Base-by-base conservation (phyloP, 2,888 invertebrate genomes). In the Ypsolopha sequella region DNA sequence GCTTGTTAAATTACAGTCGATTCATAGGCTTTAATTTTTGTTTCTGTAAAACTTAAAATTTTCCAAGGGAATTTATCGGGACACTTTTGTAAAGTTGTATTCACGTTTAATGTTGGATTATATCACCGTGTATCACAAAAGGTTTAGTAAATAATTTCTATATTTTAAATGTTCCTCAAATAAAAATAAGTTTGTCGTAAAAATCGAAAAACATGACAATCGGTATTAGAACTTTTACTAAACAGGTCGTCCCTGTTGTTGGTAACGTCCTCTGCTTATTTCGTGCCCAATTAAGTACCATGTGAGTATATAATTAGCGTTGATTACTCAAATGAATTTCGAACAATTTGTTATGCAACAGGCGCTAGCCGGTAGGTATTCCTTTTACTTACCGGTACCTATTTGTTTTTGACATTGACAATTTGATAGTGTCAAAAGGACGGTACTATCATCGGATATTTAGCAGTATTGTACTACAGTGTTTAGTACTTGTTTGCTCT, bases 211-310 rank as follows among this genome's bases (percentile, higher is more conserved):
- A 56, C 60, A 85, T 85, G 85, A 80, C 84, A 81, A 73, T 80
- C 64, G 68, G 71, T 57, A 67, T 78, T 69, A 66, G 71, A 64
- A 61, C 65, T 51, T 55, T 84, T 64, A 65, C 68, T 44, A 79
- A 67, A 64, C 63, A 81, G 54, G 67, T 73, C 41, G 79, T 71
- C 51, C 85, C 85, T 48, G 57, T 73, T 41, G 52, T 76, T 38
- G 69, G 76, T 6, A 80, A 75, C 69, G 62, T 70, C 57, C 51
- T 80, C 68, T 76, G 70, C 64, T 58, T 84, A 61, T 61, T 76
- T 54, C 67, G 85, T 59, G 69, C 67, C 36, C 81, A 81, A 61
- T 52, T 80, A 53, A 75, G 71, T 63, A 71, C 75, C 1, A 55
- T 82, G 85, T 85, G 64, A 74, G 85, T 81, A 54, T 8, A 11